Base-by-base conservation (phyloP, 2,113 vertebrate species). In the Psilopogon haemacephalus region DNA sequence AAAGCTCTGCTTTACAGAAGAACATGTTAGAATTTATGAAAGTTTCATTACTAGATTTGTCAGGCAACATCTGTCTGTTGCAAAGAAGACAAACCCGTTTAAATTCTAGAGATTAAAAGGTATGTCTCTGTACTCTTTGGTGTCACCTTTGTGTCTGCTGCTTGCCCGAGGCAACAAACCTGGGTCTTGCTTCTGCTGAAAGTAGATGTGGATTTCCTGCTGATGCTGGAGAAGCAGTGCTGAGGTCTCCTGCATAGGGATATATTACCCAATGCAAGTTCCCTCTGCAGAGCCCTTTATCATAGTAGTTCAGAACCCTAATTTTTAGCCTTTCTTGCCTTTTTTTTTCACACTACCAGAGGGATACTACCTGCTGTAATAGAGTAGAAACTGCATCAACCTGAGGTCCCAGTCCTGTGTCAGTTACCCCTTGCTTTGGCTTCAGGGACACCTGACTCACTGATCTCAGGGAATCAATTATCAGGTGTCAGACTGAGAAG, bases 41-140 rank as follows among this genome's bases (percentile, higher is more conserved):
- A 94, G 33, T 92, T 89, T 95, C 85, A 35, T 89, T 88, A 86
- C 55, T 81, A 77, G 70, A 54, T 90, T 75, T 93, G 74, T 93
- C 94, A 84, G 63, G 71, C 55, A 94, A 86, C 74, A 67, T 37
- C 78, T 75, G 33, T 90, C 88, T 77, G 35, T 75, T 91, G 37
- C 60, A 44, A 75, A 84, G 77, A 82, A 35, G 88, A 78, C 24
- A 63, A 52, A 35, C 42, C 35, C 1, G 4, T 33, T 91, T 77
- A 54, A 86, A 87, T 74, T 93, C 76, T 54, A 54, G 48, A 94
- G 68, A 74, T 89, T 56, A 86, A 70, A 94, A 96, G 63, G 37
- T 37, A 44, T 28, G 12, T 70, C 50, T 93, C 38, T 48, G 62
- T 74, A 71, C 30, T 82, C 46, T 44, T 56, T 15, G 35, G 56